Percentiles rank a stretch among this genome's conserved stretches.
Conservation (phyloP, 1,140 invertebrate genomes). For the Drosophila oshimai region DNA sequence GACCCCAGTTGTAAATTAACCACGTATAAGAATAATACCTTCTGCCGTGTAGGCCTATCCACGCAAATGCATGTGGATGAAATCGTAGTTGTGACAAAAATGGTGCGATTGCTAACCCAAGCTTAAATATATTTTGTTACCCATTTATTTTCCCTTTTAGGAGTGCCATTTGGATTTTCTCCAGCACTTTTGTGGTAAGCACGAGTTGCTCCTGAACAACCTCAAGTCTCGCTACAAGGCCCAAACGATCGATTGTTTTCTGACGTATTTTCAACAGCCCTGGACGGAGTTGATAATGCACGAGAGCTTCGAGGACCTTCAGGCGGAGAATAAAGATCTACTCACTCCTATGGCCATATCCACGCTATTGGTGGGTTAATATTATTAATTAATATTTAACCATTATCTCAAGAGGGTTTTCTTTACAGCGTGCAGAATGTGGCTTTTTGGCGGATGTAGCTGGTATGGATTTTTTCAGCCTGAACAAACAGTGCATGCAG, state of each 20-base stretch:
- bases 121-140: not conserved
- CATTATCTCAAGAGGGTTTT: no score
- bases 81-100: slow-evolving; percentile 60
- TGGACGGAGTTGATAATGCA: slow-evolving; percentile 72
- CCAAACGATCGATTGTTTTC: slow-evolving; percentile 25
- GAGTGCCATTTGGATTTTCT: slow-evolving; percentile 41
- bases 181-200: slow-evolving; percentile 61
- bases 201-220: slow-evolving; percentile 63
- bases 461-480: not conserved
- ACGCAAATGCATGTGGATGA: slow-evolving; percentile 56
- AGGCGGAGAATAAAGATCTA: slow-evolving; percentile 32
- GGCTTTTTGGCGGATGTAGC: not conserved
- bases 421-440: not conserved
- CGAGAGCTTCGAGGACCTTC: slow-evolving; percentile 42
- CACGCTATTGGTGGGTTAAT: slow-evolving; percentile 5
- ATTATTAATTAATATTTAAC: not conserved
- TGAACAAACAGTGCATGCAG: slow-evolving; percentile 48
- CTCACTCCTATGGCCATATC: slow-evolving; percentile 10
- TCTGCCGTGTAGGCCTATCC: slow-evolving; percentile 52
- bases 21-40: slow-evolving; percentile 54
- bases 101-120: slow-evolving; percentile 11
- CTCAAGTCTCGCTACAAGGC: slow-evolving; percentile 26
- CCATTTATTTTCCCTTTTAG: not conserved
- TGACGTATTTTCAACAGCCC: slow-evolving; percentile 58
- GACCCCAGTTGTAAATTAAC: slow-evolving; percentile 8